phyloP scores from a whole-genome alignment of 2,797 vertebrate genomes.

The Poeciliopsis paucimaculata region DNA sequence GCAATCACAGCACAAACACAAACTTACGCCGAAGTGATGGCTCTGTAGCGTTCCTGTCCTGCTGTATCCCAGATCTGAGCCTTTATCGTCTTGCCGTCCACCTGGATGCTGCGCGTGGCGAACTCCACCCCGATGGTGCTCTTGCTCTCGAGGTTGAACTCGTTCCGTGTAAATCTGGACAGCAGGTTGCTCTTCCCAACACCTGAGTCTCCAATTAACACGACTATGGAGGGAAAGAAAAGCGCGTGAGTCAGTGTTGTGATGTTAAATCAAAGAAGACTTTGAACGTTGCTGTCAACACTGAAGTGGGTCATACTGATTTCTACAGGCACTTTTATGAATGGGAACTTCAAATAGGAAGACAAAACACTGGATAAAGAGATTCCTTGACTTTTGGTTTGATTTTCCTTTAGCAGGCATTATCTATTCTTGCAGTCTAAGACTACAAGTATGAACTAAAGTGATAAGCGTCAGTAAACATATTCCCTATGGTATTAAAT shows the following conservation, averaged over 20 bases:
- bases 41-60: slow-evolving; percentile 95
- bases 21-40: slow-evolving; percentile 97
- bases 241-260: not conserved
- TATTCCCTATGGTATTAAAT: not conserved
- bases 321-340: not conserved
- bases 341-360: not conserved
- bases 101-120: slow-evolving; percentile 96
- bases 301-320: not conserved
- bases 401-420: not conserved
- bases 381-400: not conserved
- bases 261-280: slow-evolving; percentile 6
- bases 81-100: slow-evolving; percentile 98
- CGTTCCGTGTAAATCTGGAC: slow-evolving; percentile 95
- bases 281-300: not conserved
- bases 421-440: not conserved
- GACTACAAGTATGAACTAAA: not conserved
- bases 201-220: slow-evolving; percentile 96
- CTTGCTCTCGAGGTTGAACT: slow-evolving; percentile 97
- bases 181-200: slow-evolving; percentile 97
- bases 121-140: slow-evolving; percentile 98
- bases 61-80: slow-evolving; percentile 99
- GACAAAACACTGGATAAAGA: not conserved
- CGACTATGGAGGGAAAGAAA: slow-evolving; percentile 79
- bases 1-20: slow-evolving; percentile 2
- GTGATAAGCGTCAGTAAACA: not conserved